Evolutionary conservation across 2,888 invertebrate genomes (phyloP), one percentile per base, ranked within the genome.

Genomic region (Seira musarum): DNA sequence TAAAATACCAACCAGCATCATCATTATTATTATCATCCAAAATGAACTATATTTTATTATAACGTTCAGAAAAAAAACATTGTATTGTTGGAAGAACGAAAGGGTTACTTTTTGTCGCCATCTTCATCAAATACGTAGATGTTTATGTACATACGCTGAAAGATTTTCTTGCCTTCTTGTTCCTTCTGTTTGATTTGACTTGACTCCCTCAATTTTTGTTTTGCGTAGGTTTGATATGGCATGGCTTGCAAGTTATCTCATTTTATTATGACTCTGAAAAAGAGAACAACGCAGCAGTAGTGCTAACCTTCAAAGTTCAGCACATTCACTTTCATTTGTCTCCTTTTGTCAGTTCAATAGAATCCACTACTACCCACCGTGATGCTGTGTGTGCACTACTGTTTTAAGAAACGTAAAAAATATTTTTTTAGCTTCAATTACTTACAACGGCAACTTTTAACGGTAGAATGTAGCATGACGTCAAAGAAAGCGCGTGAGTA

Each of bases 281-380:
- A 13, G 57, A 57, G 57, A 57, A n/a, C 57, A 57, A n/a, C 57
- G 57, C 57, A 57, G 57, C 57, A 17, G 57, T 57, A 8, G 57
- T 13, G 57, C n/a, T 57, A 5, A 57, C 57, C 57, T 57, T 57
- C 57, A 57, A 57, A 57, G 57, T 13, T n/a, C 6, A 57, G n/a
- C 57, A 57, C 57, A 57, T 57, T 57, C 57, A 57, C 57, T 57
- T 57, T 57, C 57, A n/a, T 57, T 57, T 57, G n/a, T n/a, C 17
- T 57, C 17, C 10, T 57, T 57, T 57, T 57, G 57, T 57, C 57
- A 57, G 57, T 17, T 15, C 15, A 57, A 57, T 10, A 57, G 57
- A 13, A 57, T n/a, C 57, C 57, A 57, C 40, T 6, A 13, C 13
- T 40, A n/a, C n/a, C n/a, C n/a, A n/a, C n/a, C 40, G n/a, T 10